Evolutionary conservation across 2,888 invertebrate species (phyloP).

Genomic region (Diarsia dahlii): DNA sequence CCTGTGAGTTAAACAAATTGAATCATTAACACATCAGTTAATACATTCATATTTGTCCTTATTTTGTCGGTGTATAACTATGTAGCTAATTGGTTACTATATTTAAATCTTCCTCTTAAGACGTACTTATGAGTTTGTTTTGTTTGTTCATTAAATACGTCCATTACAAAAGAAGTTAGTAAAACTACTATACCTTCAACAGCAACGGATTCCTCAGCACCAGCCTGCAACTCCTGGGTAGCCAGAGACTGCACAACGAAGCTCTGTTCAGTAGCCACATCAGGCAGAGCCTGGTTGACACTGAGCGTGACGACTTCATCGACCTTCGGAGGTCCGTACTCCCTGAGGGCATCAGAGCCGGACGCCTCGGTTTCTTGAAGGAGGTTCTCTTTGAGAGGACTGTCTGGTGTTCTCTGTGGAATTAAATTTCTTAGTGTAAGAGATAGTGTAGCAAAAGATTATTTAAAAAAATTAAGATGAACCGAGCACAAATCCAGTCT

Average conservation of each 20-base stretch:
- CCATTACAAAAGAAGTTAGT: not conserved
- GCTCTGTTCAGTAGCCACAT: conserved; percentile 78
- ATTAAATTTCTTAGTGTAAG: not conserved
- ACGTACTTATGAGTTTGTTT: not conserved
- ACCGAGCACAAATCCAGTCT: not conserved
- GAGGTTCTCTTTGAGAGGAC: conserved; percentile 82
- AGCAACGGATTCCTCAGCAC: conserved; percentile 46
- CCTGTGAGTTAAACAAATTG: not conserved
- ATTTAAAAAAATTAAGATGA: not conserved
- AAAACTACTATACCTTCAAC: conserved; percentile 61
- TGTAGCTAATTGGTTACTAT: too few species aligned
- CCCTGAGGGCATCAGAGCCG: conserved; percentile 86
- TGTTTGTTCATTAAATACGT: not conserved
- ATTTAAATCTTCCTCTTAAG: not conserved
- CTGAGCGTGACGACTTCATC: conserved; percentile 72
- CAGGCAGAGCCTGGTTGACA: conserved; percentile 80
- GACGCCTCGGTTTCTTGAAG: conserved; percentile 84
- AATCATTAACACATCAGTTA: not conserved
- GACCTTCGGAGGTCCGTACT: conserved; percentile 87
- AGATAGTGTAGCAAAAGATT: not conserved
- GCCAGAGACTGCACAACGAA: conserved; percentile 71
- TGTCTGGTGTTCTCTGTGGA: conserved; percentile 82
- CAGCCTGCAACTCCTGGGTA: conserved; percentile 61
- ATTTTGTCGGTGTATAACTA: not conserved
- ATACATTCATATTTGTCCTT: not conserved